phyloP scores from a whole-genome alignment of 2,888 invertebrate genomes.

The Synergus laeviventris region DNA sequence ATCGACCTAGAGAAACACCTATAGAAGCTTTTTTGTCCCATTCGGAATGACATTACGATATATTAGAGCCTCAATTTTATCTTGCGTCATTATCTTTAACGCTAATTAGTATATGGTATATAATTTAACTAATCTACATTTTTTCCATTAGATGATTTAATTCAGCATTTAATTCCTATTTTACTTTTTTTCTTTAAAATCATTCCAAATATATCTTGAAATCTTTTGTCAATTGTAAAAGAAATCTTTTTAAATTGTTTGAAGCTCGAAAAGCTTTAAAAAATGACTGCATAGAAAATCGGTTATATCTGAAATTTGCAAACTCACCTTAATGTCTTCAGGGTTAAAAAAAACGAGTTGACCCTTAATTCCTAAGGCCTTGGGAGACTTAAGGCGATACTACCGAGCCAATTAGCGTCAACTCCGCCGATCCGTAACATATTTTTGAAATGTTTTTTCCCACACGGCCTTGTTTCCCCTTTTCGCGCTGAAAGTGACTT shows the following conservation, averaged over 20 bases:
- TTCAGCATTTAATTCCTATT: neutral
- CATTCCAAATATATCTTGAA: too few relatives aligned
- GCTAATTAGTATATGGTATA: slow-evolving; percentile 12
- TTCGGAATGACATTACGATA: neutral
- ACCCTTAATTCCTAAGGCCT: neutral
- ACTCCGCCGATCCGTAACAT: slow-evolving; percentile 2
- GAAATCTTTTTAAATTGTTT: too few relatives aligned
- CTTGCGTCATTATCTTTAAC: neutral
- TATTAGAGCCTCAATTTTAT: slow-evolving; percentile 31
- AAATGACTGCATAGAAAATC: too few relatives aligned
- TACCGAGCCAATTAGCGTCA: slow-evolving; percentile 25
- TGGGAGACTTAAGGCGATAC: neutral
- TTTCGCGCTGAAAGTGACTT: slow-evolving; percentile 38
- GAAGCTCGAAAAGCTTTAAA: too few relatives aligned
- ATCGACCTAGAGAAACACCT: slow-evolving; percentile 19
- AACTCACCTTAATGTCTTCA: neutral
- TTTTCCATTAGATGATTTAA: neutral
- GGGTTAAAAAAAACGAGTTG: neutral
- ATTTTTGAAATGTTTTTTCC: slow-evolving; percentile 22
- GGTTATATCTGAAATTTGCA: neutral
- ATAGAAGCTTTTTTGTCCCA: slow-evolving; percentile 8
- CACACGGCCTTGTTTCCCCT: slow-evolving; percentile 26
- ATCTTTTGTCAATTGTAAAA: too few relatives aligned
- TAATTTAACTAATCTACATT: slow-evolving; percentile 22
- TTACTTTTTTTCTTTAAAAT: too few relatives aligned